Percentiles rank a stretch among this genome's conserved stretches.
phyloP scores from a whole-genome alignment of 2,888 invertebrate species.

The Harpalus rubripes region DNA sequence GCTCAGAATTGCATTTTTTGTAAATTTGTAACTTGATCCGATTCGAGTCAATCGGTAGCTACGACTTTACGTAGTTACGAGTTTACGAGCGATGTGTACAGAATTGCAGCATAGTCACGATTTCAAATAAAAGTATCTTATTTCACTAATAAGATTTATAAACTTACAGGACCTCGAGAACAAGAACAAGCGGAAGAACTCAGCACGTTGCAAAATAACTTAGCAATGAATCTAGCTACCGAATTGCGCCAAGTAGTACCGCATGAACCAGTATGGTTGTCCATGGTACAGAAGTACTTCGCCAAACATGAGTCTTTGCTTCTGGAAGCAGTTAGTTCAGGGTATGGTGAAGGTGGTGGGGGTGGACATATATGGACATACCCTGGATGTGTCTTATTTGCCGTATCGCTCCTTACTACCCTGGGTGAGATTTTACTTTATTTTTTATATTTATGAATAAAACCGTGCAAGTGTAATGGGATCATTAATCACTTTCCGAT shows the following conservation, averaged over 20 bases:
- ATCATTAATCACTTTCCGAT: too few species aligned
- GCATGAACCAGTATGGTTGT: conserved; percentile 82
- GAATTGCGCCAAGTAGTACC: conserved; percentile 81
- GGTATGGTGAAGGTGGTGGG: conserved; percentile 79
- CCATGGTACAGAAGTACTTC: conserved; percentile 80
- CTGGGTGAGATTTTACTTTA: conserved; percentile 78
- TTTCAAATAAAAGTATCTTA: too few species aligned
- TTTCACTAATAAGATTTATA: too few species aligned
- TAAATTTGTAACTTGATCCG: too few species aligned
- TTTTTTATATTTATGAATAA: neutral
- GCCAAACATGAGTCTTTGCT: conserved; percentile 81
- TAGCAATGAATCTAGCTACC: conserved; percentile 83
- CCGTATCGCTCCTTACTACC: conserved; percentile 85
- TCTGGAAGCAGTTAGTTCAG: conserved; percentile 79
- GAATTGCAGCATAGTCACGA: too few species aligned
- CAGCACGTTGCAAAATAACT: conserved; percentile 80
- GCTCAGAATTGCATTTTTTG: too few species aligned
- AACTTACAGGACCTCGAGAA: conserved; percentile 80
- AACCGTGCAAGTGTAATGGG: too few species aligned
- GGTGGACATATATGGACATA: conserved; percentile 84
- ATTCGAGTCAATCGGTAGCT: too few species aligned
- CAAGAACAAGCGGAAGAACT: conserved; percentile 79
- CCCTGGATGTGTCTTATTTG: conserved; percentile 84
- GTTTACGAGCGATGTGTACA: too few species aligned
- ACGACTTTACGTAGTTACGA: too few species aligned